Conservation (phyloP, 2,113 vertebrate genomes). For the Myodes glareolus region DNA sequence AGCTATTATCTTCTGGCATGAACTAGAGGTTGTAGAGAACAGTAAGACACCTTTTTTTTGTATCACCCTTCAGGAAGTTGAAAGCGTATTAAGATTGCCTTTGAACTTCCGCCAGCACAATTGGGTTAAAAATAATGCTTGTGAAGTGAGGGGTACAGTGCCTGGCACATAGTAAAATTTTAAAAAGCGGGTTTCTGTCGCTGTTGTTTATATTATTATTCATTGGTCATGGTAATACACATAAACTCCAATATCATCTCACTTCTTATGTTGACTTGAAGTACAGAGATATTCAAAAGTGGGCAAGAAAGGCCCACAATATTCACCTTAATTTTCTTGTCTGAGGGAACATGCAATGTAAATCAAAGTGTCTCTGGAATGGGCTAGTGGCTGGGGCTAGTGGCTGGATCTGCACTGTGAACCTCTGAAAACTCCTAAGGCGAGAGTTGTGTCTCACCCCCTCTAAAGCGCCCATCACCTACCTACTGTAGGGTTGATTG, state of each 20-base stretch:
- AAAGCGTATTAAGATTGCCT: conserved; percentile 54
- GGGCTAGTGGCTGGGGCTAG: not conserved
- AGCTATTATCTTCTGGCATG: conserved; percentile 12
- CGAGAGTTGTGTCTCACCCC: not conserved
- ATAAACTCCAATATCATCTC: conserved; percentile 6
- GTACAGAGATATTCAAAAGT: not conserved
- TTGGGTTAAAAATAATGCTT: conserved; percentile 61
- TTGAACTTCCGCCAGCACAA: conserved; percentile 59
- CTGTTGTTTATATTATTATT: conserved; percentile 48
- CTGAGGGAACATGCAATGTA: not conserved
- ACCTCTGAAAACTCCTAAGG: not conserved
- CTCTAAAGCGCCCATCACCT: not conserved
- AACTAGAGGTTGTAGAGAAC: conserved; percentile 14
- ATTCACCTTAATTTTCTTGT: conserved; percentile 3
- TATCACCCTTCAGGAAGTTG: not conserved
- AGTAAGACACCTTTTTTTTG: conserved; percentile 28
- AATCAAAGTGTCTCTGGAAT: conserved; percentile 1
- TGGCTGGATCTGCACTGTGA: not conserved
- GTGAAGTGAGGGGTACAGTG: not conserved
- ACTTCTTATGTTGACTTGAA: not conserved
- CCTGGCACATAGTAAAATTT: conserved; percentile 24
- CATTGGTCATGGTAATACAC: not conserved
- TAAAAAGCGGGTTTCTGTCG: conserved; percentile 1
- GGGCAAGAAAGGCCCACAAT: not conserved
- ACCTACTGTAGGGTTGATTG: not conserved